These are phyloP conservation scores for Caenorhabditis becei DNA, from an alignment of 2,888 invertebrate species.

Conservation along the genomic window DNA sequence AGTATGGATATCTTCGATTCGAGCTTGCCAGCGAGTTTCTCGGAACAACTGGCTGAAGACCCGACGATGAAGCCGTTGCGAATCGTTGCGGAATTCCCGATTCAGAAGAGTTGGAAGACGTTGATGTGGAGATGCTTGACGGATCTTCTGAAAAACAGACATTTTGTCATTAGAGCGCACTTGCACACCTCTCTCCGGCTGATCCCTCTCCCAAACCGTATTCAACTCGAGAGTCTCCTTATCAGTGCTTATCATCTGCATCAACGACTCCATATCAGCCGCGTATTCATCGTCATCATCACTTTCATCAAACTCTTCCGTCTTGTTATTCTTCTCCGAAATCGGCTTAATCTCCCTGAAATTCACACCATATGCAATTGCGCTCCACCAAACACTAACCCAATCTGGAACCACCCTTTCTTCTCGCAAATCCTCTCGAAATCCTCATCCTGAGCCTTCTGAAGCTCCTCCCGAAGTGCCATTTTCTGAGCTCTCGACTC, in stretches of 20 bases:
- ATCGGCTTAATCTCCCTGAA: neutral
- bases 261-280: neutral
- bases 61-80: neutral
- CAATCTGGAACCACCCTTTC: neutral
- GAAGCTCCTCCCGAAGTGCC: slow-evolving; percentile 15
- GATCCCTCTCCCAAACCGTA: slow-evolving; percentile 11
- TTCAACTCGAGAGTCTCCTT: slow-evolving; percentile 11
- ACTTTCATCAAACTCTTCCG: neutral
- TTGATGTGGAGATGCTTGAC: neutral
- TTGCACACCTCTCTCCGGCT: neutral
- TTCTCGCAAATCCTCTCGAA: slow-evolving; percentile 10
- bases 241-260: neutral
- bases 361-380: too few species aligned
- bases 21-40: slow-evolving; percentile 49
- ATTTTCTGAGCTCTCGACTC: slow-evolving; percentile 14
- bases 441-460: slow-evolving; percentile 13
- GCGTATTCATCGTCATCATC: neutral
- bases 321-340: neutral
- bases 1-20: slow-evolving; percentile 31
- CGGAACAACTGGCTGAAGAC: slow-evolving; percentile 14
- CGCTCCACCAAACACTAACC: too few species aligned
- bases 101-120: neutral
- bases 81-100: neutral
- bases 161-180: neutral
- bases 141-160: neutral